phyloP scores from a whole-genome alignment of 2,113 vertebrate species.

The Ailurus styani region DNA sequence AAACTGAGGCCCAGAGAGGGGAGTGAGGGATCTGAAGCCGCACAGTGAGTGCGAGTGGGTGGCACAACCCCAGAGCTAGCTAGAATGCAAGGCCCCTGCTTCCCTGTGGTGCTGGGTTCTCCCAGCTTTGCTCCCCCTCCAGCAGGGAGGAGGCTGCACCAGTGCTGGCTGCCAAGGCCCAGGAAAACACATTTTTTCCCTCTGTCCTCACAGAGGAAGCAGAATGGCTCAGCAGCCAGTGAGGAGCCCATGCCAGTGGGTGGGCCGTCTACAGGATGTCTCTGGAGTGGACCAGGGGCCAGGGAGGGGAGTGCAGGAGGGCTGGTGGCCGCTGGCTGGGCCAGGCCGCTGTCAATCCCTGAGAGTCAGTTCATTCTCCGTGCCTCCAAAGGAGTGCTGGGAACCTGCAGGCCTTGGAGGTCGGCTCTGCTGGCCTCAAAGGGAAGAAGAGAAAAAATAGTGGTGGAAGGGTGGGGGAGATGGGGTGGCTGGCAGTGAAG shows the following conservation, averaged over 20 bases:
- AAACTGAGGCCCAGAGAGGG: background rate
- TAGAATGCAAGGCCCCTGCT: background rate
- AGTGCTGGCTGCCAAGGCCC: slow-evolving; percentile 45
- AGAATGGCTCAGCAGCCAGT: slow-evolving; percentile 37
- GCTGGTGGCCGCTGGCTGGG: background rate
- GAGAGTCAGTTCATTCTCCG: background rate
- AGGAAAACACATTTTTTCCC: slow-evolving; percentile 78
- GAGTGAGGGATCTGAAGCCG: background rate
- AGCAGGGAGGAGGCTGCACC: slow-evolving; percentile 56
- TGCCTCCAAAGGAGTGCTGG: background rate
- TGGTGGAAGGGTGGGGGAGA: rapidly evolving
- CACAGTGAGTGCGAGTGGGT: background rate
- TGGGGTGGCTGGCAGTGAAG: background rate
- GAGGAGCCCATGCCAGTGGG: slow-evolving; percentile 47
- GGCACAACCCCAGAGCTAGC: background rate
- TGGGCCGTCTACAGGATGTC: slow-evolving; percentile 44
- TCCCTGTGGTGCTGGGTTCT: background rate
- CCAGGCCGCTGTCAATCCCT: background rate
- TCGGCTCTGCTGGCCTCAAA: background rate
- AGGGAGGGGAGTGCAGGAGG: background rate
- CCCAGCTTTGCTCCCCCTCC: background rate
- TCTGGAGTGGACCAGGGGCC: background rate
- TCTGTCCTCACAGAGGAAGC: slow-evolving; percentile 71
- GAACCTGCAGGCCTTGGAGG: background rate
- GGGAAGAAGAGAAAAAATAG: background rate